These are phyloP conservation scores for Eilema griseolum DNA, from an alignment of 2,888 invertebrate species.

Conservation along the genomic window DNA sequence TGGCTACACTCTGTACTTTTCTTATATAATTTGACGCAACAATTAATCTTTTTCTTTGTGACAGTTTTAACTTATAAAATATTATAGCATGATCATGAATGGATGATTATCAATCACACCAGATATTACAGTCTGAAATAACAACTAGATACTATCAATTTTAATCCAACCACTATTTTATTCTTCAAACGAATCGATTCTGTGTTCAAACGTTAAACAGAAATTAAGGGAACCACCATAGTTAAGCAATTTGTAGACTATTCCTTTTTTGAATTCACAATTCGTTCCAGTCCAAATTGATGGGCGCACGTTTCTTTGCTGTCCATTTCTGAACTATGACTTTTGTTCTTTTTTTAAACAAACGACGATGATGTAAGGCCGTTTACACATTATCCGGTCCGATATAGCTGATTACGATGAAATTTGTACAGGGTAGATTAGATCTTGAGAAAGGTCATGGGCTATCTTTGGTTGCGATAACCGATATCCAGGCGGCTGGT, in stretches of 20 bases:
- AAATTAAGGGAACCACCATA: background rate
- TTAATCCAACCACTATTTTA: background rate
- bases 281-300: constrained; percentile 59
- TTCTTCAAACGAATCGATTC: no score
- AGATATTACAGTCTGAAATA: background rate
- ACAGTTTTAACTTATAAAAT: background rate
- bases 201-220: background rate
- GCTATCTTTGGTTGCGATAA: no score
- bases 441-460: no score
- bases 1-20: background rate
- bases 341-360: constrained; percentile 30
- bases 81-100: background rate
- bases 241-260: background rate
- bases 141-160: background rate
- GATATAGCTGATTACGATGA: no score
- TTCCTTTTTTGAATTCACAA: constrained; percentile 45
- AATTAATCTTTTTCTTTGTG: constrained; percentile 2
- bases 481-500: no score
- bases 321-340: constrained; percentile 46
- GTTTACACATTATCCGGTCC: no score
- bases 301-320: constrained; percentile 41
- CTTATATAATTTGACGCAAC: background rate
- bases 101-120: background rate
- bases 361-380: background rate
- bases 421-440: no score